phyloP scores from a whole-genome alignment of 2,113 vertebrate genomes.

The Caretta caretta region DNA sequence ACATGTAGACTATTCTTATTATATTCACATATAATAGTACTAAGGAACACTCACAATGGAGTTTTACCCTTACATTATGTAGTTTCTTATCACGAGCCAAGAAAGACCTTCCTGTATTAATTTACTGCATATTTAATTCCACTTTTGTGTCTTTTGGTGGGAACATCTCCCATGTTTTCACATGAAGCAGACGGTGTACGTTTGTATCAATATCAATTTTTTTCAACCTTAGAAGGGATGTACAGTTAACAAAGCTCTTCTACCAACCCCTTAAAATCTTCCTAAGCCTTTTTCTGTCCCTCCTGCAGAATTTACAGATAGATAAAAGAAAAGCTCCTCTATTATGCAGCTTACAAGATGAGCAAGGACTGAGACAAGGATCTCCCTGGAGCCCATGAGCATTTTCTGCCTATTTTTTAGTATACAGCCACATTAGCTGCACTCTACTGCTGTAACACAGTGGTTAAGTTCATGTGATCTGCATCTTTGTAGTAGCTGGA shows the following conservation, averaged over 20 bases:
- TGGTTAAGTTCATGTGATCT: not conserved
- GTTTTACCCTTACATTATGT: not conserved
- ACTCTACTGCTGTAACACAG: not conserved
- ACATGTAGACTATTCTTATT: not conserved
- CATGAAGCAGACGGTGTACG: not conserved
- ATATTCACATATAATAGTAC: slow-evolving; percentile 1
- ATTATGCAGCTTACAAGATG: not conserved
- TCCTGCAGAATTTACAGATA: not conserved
- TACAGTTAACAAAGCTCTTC: not conserved
- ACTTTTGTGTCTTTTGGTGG: not conserved
- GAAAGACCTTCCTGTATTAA: not conserved
- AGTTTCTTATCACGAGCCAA: not conserved
- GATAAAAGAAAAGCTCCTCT: not conserved
- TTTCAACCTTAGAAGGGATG: not conserved
- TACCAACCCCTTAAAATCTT: not conserved
- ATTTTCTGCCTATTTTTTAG: not conserved
- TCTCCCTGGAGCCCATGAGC: not conserved
- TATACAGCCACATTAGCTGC: not conserved
- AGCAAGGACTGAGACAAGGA: slow-evolving; percentile 4
- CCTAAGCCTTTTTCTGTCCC: not conserved
- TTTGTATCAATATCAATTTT: not conserved
- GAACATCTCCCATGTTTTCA: not conserved
- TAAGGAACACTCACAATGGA: not conserved
- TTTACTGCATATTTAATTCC: not conserved
- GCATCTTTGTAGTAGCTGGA: not conserved